A percentile compares a stretch with the other conserved stretches of the same genome.
Evolutionary conservation across 2,113 vertebrate genomes (phyloP).

Genomic region (Pelecanoides urinatrix): DNA sequence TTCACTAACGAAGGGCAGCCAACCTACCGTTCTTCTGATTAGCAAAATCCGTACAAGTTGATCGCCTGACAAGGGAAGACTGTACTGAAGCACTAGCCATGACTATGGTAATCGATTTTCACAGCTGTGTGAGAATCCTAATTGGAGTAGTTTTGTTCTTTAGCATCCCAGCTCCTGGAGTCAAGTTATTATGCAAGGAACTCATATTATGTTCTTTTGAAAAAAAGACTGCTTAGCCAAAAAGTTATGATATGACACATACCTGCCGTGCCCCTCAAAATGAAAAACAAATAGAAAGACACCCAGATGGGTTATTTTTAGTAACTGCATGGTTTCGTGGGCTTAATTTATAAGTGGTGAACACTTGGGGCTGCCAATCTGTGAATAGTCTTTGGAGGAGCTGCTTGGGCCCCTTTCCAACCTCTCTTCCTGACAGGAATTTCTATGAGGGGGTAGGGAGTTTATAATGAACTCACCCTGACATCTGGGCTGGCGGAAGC

Average conservation of each 20-base stretch:
- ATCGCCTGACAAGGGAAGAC: background rate
- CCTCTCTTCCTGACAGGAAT: conserved; percentile 25
- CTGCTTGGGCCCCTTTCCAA: background rate
- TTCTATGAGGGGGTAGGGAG: background rate
- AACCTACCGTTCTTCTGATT: background rate
- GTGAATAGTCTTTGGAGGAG: background rate
- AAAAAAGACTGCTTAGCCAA: background rate
- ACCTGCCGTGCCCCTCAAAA: background rate
- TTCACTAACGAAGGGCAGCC: background rate
- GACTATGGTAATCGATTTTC: background rate
- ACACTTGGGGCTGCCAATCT: conserved; percentile 13
- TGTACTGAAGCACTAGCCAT: background rate
- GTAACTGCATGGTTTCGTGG: background rate
- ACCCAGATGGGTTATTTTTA: conserved; percentile 5
- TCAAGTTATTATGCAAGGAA: background rate
- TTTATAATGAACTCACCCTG: background rate
- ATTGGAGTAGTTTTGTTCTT: background rate
- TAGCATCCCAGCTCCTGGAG: background rate
- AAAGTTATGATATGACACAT: background rate
- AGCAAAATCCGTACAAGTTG: background rate
- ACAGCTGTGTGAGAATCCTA: background rate
- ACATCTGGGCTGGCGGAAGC: background rate
- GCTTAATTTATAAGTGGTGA: conserved; percentile 12
- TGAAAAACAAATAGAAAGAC: background rate
- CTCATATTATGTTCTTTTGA: background rate